Evolutionary conservation across 2,888 invertebrate genomes (phyloP).

Genomic region (Galeopsomyia nigrocyanea): DNA sequence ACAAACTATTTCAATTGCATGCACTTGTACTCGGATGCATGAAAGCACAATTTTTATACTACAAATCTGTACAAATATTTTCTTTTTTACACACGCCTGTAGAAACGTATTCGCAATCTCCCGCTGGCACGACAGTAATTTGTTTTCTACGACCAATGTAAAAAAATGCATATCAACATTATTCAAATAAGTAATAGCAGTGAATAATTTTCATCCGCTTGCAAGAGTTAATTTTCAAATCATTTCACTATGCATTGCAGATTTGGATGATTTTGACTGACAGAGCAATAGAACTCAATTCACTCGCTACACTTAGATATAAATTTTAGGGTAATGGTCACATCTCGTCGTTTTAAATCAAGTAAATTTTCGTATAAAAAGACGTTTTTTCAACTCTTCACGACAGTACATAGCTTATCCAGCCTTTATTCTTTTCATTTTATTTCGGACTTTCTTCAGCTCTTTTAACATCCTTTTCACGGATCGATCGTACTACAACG

Average conservation of each 20-base stretch:
- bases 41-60: conserved; percentile 20
- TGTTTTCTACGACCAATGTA: conserved; percentile 12
- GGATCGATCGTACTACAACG: conserved; percentile 30
- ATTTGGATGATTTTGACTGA: too few species aligned
- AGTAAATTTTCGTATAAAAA: conserved; percentile 35
- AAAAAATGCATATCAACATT: conserved; percentile 1
- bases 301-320: too few species aligned
- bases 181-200: conserved; percentile 28
- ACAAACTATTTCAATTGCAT: conserved; percentile 19
- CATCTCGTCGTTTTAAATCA: conserved; percentile 20
- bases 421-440: conserved; percentile 6
- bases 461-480: conserved; percentile 14
- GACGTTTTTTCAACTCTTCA: conserved; percentile 1
- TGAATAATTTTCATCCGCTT: conserved; percentile 4
- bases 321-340: not conserved
- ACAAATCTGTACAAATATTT: conserved; percentile 35
- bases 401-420: not conserved
- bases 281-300: too few species aligned
- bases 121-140: not conserved
- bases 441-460: conserved; percentile 1
- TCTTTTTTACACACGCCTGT: conserved; percentile 27
- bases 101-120: conserved; percentile 13
- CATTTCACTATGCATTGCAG: too few species aligned
- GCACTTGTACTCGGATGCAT: conserved; percentile 9
- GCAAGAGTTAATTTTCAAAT: too few species aligned